These are phyloP conservation scores for Agrilus mali DNA, from an alignment of 2,888 invertebrate genomes.

Conservation along the genomic window DNA sequence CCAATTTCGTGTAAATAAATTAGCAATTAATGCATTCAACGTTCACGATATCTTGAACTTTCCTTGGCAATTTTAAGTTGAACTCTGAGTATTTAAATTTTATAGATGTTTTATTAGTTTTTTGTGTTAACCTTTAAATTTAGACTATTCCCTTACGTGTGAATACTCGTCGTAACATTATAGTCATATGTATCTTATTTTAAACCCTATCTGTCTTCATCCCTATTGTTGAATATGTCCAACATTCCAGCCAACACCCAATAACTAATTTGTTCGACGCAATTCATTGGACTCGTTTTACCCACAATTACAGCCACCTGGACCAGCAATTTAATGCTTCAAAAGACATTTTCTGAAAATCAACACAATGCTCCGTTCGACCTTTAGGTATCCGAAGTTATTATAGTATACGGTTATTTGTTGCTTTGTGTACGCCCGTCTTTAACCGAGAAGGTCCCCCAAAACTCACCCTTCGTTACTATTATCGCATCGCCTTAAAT, in stretches of 20 bases:
- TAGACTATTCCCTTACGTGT: not conserved
- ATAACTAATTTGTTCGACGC: conserved; percentile 21
- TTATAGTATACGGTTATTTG: no score
- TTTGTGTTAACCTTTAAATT: conserved; percentile 4
- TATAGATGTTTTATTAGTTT: no score
- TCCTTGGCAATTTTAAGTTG: no score
- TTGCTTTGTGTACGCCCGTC: no score
- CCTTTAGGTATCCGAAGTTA: no score
- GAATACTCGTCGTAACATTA: not conserved
- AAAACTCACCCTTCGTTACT: no score
- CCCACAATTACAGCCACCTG: conserved; percentile 27
- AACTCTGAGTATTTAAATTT: no score
- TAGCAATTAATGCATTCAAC: no score
- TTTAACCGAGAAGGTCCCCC: no score
- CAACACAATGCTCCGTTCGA: conserved; percentile 3
- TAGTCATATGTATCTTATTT: not conserved
- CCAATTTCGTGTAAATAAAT: no score
- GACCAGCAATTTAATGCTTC: conserved; percentile 21
- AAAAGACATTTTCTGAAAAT: conserved; percentile 14
- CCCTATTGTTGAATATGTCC: not conserved
- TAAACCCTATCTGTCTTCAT: not conserved
- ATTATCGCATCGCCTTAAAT: no score
- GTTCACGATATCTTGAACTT: no score
- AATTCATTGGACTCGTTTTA: conserved; percentile 31
- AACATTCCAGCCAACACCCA: not conserved